These are phyloP conservation scores for Heliconius hewitsoni DNA, from an alignment of 1,140 invertebrate species.

Conservation along the genomic window DNA sequence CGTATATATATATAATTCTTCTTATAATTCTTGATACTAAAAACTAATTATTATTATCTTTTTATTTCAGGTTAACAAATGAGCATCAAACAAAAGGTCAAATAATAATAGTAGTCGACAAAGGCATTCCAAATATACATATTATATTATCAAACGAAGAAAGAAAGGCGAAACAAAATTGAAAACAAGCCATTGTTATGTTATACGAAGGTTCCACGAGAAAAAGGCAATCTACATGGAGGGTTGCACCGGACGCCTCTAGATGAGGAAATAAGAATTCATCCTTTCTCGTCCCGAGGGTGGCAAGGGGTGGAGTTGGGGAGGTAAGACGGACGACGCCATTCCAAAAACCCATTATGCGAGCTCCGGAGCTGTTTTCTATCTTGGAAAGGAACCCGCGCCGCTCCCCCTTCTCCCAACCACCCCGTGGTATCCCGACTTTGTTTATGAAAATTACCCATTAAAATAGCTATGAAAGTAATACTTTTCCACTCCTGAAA, in stretches of 20 bases:
- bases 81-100: not conserved
- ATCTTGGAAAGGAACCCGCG: slow-evolving; percentile 76
- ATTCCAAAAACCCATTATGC: slow-evolving; percentile 82
- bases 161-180: slow-evolving; percentile 74
- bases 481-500: slow-evolving; percentile 76
- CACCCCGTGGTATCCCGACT: slow-evolving; percentile 66
- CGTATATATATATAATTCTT: no score
- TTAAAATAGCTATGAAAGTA: slow-evolving; percentile 81
- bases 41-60: no score
- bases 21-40: no score
- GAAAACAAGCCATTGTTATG: slow-evolving; percentile 80
- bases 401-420: slow-evolving; percentile 44
- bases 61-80: no score
- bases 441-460: slow-evolving; percentile 81
- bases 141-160: slow-evolving; percentile 54
- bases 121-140: slow-evolving; percentile 41
- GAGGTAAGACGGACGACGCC: slow-evolving; percentile 81
- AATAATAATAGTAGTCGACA: slow-evolving; percentile 8
- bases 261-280: slow-evolving; percentile 82
- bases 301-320: slow-evolving; percentile 43
- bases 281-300: slow-evolving; percentile 74
- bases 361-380: slow-evolving; percentile 81
- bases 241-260: slow-evolving; percentile 72
- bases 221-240: slow-evolving; percentile 80
- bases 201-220: slow-evolving; percentile 74